Evolutionary conservation across 2,797 vertebrate species (phyloP).

Genomic region (Cichlasoma orientale): DNA sequence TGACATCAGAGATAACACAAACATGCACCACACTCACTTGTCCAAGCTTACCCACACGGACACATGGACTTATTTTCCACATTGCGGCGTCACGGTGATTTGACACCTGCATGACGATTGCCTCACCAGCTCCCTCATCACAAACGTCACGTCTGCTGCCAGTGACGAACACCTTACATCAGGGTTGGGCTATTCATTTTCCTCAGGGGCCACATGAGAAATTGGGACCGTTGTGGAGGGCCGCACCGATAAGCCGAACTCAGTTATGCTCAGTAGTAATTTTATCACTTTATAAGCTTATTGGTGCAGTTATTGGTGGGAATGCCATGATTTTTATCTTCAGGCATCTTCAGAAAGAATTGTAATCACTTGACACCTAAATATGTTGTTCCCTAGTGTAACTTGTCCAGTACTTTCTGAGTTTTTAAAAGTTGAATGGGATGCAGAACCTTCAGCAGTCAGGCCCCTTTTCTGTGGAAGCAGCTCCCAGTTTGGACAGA

Average conservation of each 20-base stretch:
- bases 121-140: neutral
- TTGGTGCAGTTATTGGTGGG: neutral
- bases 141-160: neutral
- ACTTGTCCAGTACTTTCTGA: neutral
- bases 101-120: neutral
- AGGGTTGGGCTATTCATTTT: neutral
- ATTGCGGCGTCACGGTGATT: neutral
- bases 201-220: too few species aligned
- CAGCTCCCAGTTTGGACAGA: neutral
- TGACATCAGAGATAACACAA: neutral
- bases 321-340: neutral
- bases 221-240: neutral
- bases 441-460: neutral
- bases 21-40: neutral
- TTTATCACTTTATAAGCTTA: neutral
- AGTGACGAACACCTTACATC: neutral
- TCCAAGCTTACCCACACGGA: neutral
- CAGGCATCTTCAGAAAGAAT: neutral
- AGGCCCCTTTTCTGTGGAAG: neutral
- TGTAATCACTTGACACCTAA: neutral
- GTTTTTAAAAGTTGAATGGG: too few species aligned
- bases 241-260: neutral
- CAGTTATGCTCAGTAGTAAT: neutral
- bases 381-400: neutral
- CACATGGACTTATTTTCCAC: neutral